Percentiles rank a stretch among this genome's conserved stretches.
phyloP scores from a whole-genome alignment of 2,113 vertebrate genomes.

The Chaenogobius annularis region DNA sequence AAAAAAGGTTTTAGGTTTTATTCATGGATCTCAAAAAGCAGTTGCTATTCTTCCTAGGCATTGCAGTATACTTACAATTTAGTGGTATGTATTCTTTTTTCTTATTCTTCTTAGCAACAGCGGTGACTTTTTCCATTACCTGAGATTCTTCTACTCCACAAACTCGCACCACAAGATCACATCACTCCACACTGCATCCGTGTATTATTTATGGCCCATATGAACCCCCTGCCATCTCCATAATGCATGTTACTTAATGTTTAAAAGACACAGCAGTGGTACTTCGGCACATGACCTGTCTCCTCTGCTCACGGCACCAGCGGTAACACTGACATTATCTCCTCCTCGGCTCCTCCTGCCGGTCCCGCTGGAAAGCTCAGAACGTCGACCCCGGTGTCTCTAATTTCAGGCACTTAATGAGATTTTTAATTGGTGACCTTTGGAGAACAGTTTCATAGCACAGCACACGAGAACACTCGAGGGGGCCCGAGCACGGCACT shows the following conservation, averaged over 20 bases:
- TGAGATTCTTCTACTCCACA: background rate
- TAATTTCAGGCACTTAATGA: slow-evolving; percentile 79
- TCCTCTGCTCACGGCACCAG: slow-evolving; percentile 48
- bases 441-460: slow-evolving; percentile 59
- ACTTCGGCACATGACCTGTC: slow-evolving; percentile 34
- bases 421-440: slow-evolving; percentile 82
- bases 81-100: background rate
- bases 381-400: slow-evolving; percentile 69
- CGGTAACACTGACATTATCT: slow-evolving; percentile 56
- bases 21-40: too few species aligned
- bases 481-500: slow-evolving; percentile 35
- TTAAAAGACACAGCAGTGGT: slow-evolving; percentile 28
- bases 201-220: slow-evolving; percentile 5
- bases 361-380: slow-evolving; percentile 60
- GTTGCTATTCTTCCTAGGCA: too few species aligned
- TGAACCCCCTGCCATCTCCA: slow-evolving; percentile 9
- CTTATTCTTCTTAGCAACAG: background rate
- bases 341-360: slow-evolving; percentile 44
- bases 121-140: background rate
- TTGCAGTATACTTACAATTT: background rate
- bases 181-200: background rate
- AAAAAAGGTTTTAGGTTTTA: too few species aligned
- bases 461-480: slow-evolving; percentile 64
- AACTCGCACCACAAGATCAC: background rate
- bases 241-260: slow-evolving; percentile 37